Percentiles rank a stretch among this genome's conserved stretches.
These are phyloP conservation scores for Periophthalmodon schlosseri DNA, from an alignment of 2,113 vertebrate species.

Conservation along the genomic window DNA sequence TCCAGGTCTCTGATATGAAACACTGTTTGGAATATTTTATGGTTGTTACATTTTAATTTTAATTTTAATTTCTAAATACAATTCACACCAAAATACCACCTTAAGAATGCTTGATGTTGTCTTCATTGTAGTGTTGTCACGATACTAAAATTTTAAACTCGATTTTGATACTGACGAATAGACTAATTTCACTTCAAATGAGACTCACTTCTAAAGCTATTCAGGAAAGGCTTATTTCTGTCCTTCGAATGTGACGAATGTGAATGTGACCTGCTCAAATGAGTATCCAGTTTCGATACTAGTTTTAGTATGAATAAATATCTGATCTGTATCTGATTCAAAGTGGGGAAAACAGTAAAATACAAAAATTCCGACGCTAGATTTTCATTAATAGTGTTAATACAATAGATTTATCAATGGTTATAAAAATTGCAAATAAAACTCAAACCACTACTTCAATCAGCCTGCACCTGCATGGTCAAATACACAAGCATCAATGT, in stretches of 20 bases:
- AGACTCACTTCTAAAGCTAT: too few species aligned
- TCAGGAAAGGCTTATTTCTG: too few species aligned
- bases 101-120: background rate
- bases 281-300: too few species aligned
- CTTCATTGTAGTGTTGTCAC: background rate
- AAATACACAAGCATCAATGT: background rate
- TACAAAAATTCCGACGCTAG: background rate
- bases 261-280: too few species aligned
- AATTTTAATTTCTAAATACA: background rate
- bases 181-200: too few species aligned
- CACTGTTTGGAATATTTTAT: background rate
- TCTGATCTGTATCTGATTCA: background rate
- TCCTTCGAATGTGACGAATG: too few species aligned
- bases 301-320: too few species aligned
- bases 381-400: background rate
- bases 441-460: too few species aligned
- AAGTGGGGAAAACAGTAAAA: background rate
- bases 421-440: background rate
- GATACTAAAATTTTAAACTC: too few species aligned
- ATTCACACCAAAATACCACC: too few species aligned
- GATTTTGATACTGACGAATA: too few species aligned
- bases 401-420: too few species aligned
- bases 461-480: background rate
- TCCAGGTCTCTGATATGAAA: slow-evolving; percentile 13
- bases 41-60: background rate